phyloP scores from a whole-genome alignment of 2,888 invertebrate genomes.

The Ophonus ardosiacus region DNA sequence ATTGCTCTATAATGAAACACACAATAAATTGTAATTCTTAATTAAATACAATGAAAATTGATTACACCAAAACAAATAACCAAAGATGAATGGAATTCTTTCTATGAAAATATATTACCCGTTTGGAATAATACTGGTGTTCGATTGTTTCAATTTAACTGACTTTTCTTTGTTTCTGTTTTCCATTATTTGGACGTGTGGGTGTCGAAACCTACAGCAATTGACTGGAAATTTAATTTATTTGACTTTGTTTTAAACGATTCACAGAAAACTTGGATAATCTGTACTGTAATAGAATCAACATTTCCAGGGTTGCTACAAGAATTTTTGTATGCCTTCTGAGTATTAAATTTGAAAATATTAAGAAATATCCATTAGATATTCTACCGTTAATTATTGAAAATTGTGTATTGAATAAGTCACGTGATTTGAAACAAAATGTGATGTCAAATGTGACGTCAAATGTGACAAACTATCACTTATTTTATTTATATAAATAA shows the following conservation, averaged over 20 bases:
- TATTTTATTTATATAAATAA: too few relatives aligned
- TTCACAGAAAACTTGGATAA: too few relatives aligned
- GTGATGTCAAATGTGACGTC: too few relatives aligned
- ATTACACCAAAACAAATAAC: background rate
- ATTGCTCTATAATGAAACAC: background rate
- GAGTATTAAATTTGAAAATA: too few relatives aligned
- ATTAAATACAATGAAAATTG: constrained; percentile 1
- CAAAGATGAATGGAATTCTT: background rate
- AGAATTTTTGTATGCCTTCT: too few relatives aligned
- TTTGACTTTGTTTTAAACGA: background rate
- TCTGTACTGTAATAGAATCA: too few relatives aligned
- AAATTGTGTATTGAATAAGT: too few relatives aligned
- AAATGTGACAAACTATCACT: too few relatives aligned
- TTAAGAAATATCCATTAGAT: too few relatives aligned
- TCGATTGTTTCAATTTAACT: background rate
- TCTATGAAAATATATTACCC: constrained; percentile 1
- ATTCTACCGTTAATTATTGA: too few relatives aligned
- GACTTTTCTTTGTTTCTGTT: constrained; percentile 6
- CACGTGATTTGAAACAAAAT: too few relatives aligned
- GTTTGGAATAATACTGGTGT: background rate
- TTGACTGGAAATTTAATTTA: background rate
- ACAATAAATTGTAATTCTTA: background rate
- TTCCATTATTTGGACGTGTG: constrained; percentile 7
- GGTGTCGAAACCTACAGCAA: constrained; percentile 1
- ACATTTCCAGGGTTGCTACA: too few relatives aligned